Percentiles rank a stretch among this genome's conserved stretches.
These are phyloP conservation scores for Pocillopora meandrina DNA, from an alignment of 92 coral and sea anemone species.

Conservation along the genomic window DNA sequence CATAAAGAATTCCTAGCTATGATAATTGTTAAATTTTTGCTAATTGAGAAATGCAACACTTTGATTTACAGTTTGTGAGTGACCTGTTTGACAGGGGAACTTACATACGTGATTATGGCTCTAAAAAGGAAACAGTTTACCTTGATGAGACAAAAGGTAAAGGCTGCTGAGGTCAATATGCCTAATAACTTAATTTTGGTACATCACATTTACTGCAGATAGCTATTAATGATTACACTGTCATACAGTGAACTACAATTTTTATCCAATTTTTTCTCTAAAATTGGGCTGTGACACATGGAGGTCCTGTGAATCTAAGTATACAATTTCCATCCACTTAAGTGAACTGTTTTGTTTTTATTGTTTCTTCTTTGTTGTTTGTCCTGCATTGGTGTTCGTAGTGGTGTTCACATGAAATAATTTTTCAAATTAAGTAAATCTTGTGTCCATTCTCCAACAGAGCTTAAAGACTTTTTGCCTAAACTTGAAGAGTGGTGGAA, in stretches of 20 bases:
- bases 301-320: no score
- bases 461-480: conserved; percentile 18
- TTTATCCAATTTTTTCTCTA: no score
- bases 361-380: no score
- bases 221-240: neutral
- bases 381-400: neutral
- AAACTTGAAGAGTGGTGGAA: conserved; percentile 2
- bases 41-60: no score
- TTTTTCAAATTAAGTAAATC: neutral
- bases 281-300: no score
- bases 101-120: conserved; percentile 35
- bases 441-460: neutral
- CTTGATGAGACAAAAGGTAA: conserved; percentile 40
- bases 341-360: no score
- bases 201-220: neutral
- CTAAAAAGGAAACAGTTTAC: conserved; percentile 38
- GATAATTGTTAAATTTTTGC: no score
- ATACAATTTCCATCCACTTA: no score
- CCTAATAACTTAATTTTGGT: neutral
- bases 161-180: neutral
- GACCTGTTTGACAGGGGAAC: conserved; percentile 41
- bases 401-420: neutral
- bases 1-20: no score
- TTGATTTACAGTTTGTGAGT: conserved; percentile 24
- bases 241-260: neutral